Evolutionary conservation across 2,888 invertebrate species (phyloP).

Genomic region (Philaethria dido): DNA sequence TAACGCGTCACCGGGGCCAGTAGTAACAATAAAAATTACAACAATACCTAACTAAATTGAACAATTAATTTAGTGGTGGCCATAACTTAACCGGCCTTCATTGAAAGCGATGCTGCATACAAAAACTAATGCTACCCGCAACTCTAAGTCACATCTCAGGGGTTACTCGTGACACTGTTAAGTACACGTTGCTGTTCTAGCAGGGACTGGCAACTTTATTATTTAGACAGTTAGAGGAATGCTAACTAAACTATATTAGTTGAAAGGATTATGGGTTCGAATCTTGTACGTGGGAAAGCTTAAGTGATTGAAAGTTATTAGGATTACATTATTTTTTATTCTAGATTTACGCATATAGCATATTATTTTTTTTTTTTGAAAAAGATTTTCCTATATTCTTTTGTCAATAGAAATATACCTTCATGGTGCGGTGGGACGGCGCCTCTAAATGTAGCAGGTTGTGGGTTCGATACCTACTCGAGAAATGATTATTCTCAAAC

Average conservation of each 20-base stretch:
- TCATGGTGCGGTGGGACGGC: too few relatives aligned
- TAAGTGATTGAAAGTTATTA: too few relatives aligned
- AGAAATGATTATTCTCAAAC: too few relatives aligned
- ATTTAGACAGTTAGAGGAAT: conserved; percentile 4
- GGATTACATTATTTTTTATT: too few relatives aligned
- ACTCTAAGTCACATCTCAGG: conserved; percentile 60
- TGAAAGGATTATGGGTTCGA: background rate
- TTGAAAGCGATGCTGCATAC: conserved; percentile 53
- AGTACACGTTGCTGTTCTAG: conserved; percentile 27
- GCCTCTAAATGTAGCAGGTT: too few relatives aligned
- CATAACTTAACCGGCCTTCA: conserved; percentile 44
- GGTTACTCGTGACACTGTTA: conserved; percentile 37
- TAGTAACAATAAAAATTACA: background rate
- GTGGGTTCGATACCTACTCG: too few relatives aligned
- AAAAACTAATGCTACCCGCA: conserved; percentile 75
- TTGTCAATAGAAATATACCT: too few relatives aligned
- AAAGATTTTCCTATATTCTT: too few relatives aligned
- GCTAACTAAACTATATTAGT: background rate
- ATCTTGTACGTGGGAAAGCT: too few relatives aligned
- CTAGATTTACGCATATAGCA: too few relatives aligned
- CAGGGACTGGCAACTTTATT: conserved; percentile 18
- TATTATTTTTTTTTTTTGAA: too few relatives aligned
- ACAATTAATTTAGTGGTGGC: background rate
- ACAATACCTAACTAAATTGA: background rate
- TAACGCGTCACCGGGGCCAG: too few relatives aligned